Evolutionary conservation across 2,113 vertebrate species (phyloP).

Genomic region (Leptodactylus fuscus): DNA sequence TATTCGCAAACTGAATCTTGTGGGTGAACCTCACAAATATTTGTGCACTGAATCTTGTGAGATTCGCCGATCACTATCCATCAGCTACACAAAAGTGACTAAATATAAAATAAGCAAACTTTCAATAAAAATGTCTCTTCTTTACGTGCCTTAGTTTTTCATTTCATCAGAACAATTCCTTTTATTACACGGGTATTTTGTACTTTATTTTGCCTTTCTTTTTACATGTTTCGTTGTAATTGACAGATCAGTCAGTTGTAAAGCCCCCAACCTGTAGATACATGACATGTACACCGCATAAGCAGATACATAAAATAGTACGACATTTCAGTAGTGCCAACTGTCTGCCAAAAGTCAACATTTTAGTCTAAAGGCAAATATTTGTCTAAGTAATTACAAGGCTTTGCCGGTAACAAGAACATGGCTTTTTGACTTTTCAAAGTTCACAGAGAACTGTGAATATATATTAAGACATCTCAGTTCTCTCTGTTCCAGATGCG

Average conservation of each 20-base stretch:
- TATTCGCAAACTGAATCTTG: too few relatives aligned
- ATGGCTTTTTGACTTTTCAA: conserved; percentile 29
- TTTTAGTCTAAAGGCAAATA: conserved; percentile 65
- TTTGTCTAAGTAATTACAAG: conserved; percentile 58
- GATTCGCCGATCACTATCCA: too few relatives aligned
- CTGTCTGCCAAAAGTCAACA: conserved; percentile 57
- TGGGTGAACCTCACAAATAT: too few relatives aligned
- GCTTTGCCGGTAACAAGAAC: conserved; percentile 6
- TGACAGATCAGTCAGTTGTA: background rate
- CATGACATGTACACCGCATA: background rate
- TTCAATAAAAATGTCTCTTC: too few relatives aligned
- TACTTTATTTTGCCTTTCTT: background rate
- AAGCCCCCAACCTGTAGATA: background rate
- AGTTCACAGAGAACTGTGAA: conserved; percentile 22
- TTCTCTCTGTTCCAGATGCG: too few relatives aligned
- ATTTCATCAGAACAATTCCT: too few relatives aligned
- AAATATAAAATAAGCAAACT: too few relatives aligned
- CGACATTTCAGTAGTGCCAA: conserved; percentile 63
- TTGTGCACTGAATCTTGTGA: too few relatives aligned
- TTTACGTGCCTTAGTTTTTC: too few relatives aligned
- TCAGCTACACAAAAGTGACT: too few relatives aligned
- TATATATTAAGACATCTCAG: conserved; percentile 22
- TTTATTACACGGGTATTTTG: background rate
- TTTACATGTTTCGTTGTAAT: background rate
- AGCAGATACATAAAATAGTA: conserved; percentile 38